Evolutionary conservation across 1,140 invertebrate genomes (phyloP).

Genomic region (Phocides pigmalion): DNA sequence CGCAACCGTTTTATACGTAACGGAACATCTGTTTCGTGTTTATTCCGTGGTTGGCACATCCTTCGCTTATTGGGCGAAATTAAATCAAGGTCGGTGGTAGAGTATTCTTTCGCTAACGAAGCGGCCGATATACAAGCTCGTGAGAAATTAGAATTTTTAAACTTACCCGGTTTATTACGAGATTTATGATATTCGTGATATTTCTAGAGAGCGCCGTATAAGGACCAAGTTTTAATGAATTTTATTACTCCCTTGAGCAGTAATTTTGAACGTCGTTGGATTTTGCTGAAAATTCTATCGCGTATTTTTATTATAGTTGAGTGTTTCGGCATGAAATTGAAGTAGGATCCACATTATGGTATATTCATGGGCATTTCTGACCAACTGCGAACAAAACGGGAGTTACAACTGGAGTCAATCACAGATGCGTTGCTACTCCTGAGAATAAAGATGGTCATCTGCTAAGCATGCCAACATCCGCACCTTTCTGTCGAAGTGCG

Average conservation of each 20-base stretch:
- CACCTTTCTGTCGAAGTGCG: no score
- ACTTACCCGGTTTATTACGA: conserved; percentile 11
- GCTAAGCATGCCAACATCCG: no score
- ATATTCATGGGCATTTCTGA: no score
- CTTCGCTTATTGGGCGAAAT: conserved; percentile 30
- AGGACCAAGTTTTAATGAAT: conserved; percentile 8
- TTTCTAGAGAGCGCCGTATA: not conserved
- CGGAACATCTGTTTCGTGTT: not conserved
- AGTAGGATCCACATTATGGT: no score
- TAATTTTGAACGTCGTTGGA: not conserved
- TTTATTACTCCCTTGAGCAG: not conserved
- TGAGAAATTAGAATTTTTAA: conserved; percentile 18
- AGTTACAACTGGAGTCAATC: no score
- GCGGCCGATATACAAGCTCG: conserved; percentile 22
- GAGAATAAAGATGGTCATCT: no score
- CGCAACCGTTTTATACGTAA: not conserved
- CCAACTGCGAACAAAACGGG: no score
- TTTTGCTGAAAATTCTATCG: no score
- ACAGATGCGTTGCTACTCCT: no score
- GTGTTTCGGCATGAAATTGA: no score
- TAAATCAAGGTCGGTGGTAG: conserved; percentile 26
- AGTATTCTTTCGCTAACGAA: conserved; percentile 31
- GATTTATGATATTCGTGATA: conserved; percentile 7
- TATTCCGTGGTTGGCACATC: not conserved
- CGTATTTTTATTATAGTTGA: no score